A percentile compares a stretch with the other conserved stretches of the same genome.
These are phyloP conservation scores for Drosophila siamana DNA, from an alignment of 2,888 invertebrate genomes.

Conservation along the genomic window DNA sequence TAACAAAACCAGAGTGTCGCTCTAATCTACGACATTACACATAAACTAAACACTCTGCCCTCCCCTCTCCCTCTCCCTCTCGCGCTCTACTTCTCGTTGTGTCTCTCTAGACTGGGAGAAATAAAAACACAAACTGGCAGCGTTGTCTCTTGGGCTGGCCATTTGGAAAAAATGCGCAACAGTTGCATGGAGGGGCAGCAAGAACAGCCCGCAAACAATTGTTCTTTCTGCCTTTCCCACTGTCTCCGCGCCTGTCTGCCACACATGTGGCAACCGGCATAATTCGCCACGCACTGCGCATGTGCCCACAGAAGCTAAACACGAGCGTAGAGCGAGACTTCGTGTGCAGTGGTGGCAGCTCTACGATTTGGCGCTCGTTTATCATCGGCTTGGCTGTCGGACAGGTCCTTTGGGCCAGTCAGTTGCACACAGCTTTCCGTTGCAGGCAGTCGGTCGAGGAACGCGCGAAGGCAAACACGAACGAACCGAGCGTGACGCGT, in stretches of 20 bases:
- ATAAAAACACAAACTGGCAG: slow-evolving; percentile 36
- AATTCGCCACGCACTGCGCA: slow-evolving; percentile 49
- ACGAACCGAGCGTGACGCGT: slow-evolving; percentile 15
- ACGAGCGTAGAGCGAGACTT: slow-evolving; percentile 31
- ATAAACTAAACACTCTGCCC: not conserved
- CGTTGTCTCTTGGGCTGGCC: slow-evolving; percentile 35
- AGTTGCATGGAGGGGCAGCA: slow-evolving; percentile 66
- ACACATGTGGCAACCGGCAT: slow-evolving; percentile 45
- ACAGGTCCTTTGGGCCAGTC: slow-evolving; percentile 17
- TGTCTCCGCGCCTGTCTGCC: not conserved
- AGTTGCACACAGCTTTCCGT: slow-evolving; percentile 65
- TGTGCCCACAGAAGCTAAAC: slow-evolving; percentile 65
- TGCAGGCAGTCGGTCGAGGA: slow-evolving; percentile 54
- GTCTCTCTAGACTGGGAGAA: not conserved
- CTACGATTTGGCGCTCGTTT: too few relatives aligned
- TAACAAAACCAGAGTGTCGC: slow-evolving; percentile 6
- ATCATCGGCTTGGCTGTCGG: not conserved
- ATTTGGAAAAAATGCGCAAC: slow-evolving; percentile 75
- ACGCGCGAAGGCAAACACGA: slow-evolving; percentile 18
- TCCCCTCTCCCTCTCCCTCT: not conserved
- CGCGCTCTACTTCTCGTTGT: too few relatives aligned
- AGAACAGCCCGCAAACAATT: slow-evolving; percentile 67
- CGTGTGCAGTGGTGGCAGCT: not conserved
- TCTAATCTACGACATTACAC: not conserved
- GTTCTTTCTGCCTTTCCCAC: slow-evolving; percentile 62